Evolutionary conservation across 1,140 invertebrate species (phyloP).

Genomic region (Scaptomyza pallida): DNA sequence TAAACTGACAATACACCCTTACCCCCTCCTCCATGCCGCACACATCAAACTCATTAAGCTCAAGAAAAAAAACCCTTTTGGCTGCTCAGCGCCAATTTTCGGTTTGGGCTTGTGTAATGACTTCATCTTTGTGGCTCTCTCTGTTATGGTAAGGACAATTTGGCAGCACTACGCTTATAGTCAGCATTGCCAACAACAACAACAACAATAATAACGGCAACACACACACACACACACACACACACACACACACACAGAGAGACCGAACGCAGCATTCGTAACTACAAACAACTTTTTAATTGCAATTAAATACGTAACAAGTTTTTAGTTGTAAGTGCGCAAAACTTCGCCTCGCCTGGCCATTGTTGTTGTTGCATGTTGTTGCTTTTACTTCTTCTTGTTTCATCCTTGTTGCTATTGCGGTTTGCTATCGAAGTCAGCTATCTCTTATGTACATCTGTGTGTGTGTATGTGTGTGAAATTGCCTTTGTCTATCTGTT

Average conservation of each 20-base stretch:
- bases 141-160: conserved; percentile 68
- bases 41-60: conserved; percentile 67
- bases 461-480: conserved; percentile 59
- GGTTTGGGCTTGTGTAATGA: conserved; percentile 73
- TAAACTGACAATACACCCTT: conserved; percentile 11
- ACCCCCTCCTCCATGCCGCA: conserved; percentile 21
- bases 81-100: conserved; percentile 68
- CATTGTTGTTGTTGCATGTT: conserved; percentile 44
- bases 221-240: conserved; percentile 29
- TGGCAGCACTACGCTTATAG: conserved; percentile 49
- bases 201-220: conserved; percentile 34
- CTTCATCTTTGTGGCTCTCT: conserved; percentile 64
- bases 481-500: conserved; percentile 46
- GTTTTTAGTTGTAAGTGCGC: conserved; percentile 81
- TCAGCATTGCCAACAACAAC: conserved; percentile 50
- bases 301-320: conserved; percentile 83
- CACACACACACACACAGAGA: conserved; percentile 35
- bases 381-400: conserved; percentile 10
- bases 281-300: conserved; percentile 83
- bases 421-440: conserved; percentile 61
- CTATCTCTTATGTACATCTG: conserved; percentile 48
- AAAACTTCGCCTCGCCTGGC: conserved; percentile 62
- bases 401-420: conserved; percentile 52
- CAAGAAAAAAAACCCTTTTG: conserved; percentile 68
- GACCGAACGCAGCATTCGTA: conserved; percentile 64